phyloP scores from a whole-genome alignment of 2,888 invertebrate species.

The Agrotis exclamationis region DNA sequence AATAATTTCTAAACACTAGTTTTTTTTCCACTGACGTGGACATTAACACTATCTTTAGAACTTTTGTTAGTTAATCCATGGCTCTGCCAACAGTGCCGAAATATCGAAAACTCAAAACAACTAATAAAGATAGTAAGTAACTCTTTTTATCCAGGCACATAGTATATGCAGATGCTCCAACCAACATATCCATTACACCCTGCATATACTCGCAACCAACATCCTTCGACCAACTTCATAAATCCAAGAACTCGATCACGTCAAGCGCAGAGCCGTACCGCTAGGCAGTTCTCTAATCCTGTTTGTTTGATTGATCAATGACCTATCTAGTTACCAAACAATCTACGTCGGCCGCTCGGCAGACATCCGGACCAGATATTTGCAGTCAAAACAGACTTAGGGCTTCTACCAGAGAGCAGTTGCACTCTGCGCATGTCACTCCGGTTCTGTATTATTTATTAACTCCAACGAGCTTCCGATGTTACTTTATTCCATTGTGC shows the following conservation, averaged over 20 bases:
- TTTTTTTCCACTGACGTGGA: no score
- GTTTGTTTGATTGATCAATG: slow-evolving; percentile 75
- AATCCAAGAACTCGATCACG: slow-evolving; percentile 66
- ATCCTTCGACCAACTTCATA: slow-evolving; percentile 56
- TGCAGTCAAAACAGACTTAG: slow-evolving; percentile 90
- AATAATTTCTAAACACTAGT: no score
- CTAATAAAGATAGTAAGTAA: no score
- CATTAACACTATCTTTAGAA: no score
- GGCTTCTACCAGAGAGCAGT: slow-evolving; percentile 69
- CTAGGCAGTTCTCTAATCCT: slow-evolving; percentile 63
- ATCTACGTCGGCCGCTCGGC: slow-evolving; percentile 70
- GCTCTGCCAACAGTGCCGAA: no score
- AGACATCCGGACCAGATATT: slow-evolving; percentile 87
- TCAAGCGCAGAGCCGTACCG: slow-evolving; percentile 53
- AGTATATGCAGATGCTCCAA: background rate
- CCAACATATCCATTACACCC: slow-evolving; percentile 12
- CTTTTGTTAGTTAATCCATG: no score
- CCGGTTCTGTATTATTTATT: slow-evolving; percentile 89
- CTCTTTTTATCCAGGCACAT: background rate
- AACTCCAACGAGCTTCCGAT: slow-evolving; percentile 91
- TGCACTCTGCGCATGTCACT: slow-evolving; percentile 89
- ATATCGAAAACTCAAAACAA: no score
- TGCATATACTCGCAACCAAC: slow-evolving; percentile 33
- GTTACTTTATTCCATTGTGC: slow-evolving; percentile 90
- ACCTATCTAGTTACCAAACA: slow-evolving; percentile 76